phyloP scores from a whole-genome alignment of 2,113 vertebrate genomes.

The Solenodon paradoxus region DNA sequence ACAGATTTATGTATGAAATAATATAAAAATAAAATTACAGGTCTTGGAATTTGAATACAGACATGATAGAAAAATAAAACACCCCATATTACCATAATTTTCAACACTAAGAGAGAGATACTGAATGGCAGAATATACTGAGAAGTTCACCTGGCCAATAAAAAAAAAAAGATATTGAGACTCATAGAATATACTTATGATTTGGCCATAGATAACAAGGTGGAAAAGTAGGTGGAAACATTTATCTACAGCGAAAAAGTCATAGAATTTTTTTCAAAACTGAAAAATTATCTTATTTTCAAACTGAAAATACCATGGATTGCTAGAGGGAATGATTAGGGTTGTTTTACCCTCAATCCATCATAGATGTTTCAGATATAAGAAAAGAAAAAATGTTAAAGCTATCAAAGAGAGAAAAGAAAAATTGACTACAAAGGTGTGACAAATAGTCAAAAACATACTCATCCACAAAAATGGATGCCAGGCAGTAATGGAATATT shows the following conservation, averaged over 20 bases:
- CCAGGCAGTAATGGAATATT: background rate
- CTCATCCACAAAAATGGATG: background rate
- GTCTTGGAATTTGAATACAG: background rate
- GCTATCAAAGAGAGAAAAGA: background rate
- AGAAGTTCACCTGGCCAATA: background rate
- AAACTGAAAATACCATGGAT: background rate
- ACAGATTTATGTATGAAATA: background rate
- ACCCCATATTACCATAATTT: fast-evolving
- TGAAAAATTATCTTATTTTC: background rate
- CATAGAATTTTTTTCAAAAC: background rate
- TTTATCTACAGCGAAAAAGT: background rate
- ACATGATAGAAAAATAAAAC: background rate
- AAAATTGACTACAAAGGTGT: background rate
- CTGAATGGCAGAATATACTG: background rate
- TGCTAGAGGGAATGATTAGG: background rate
- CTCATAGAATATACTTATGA: background rate
- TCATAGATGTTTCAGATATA: no score
- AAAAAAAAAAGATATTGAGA: background rate
- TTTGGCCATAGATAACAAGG: background rate
- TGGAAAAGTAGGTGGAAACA: background rate
- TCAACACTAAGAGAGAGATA: background rate
- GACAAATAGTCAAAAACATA: background rate
- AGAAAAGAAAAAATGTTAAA: background rate
- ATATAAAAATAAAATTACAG: background rate
- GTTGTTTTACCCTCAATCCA: background rate